Base-by-base conservation (phyloP, 2,113 vertebrate genomes). In the Eclectus roratus region DNA sequence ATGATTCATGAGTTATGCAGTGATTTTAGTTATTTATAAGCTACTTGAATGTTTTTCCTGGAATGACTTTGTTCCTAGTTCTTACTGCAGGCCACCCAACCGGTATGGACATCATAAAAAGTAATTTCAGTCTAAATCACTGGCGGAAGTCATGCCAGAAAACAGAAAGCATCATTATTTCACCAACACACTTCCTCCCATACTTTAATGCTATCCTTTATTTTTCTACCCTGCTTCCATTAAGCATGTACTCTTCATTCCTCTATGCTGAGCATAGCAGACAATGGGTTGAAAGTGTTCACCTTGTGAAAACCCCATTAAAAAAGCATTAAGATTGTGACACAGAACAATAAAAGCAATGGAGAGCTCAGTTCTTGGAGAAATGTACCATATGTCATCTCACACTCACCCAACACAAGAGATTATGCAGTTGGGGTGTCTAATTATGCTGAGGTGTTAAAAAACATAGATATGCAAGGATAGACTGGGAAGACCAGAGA, bases 321-420 rank as follows among this genome's bases (percentile, higher is more conserved):
- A 93, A 95, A 96, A 94, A 50, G 11, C 78, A 93, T 96, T 89
- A 93, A 53, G 49, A 29, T 53, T 50, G 84, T 29, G 10, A 43
- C 52, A 89, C 53, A 66, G 58, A 82, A 29, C 64, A 70, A 65
- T 24, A 80, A 80, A 85, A 83, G 39, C 83, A 81, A 44, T 12
- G 18, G 70, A 76, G 80, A 86, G 37, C 58, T 70, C 78, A 39
- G 46, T 11, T 85, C 53, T 82, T 70, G 66, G 41, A 89, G 85
- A 77, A 82, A 83, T 17, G 35, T 21, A 33, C 81, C 53, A 17
- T 50, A 33, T 37, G 70, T 46, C 41, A 76, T 70, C 74, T 78
- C 73, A 39, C 53, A 47, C 19, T 74, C 44, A 64, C 4, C 29
- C 80, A 76, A 49, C 39, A 58, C n/a, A 49, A 61, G 25, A 33